Evolutionary conservation across 2,113 vertebrate genomes (phyloP).

Genomic region (Butorides virescens): DNA sequence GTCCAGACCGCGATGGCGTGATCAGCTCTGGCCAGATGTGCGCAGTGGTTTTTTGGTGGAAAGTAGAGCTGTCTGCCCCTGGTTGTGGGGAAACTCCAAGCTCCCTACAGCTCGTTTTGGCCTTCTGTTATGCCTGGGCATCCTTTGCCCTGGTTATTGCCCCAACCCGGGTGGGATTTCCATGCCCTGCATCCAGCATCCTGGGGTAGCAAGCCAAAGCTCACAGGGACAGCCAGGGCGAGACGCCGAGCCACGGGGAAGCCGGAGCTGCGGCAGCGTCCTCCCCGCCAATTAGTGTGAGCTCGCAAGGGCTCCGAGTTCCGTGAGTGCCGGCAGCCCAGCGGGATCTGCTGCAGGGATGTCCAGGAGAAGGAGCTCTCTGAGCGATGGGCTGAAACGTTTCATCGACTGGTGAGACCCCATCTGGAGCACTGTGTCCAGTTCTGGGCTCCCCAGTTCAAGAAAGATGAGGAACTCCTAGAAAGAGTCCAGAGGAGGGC

Average conservation of each 20-base stretch:
- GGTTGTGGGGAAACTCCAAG: too few species aligned
- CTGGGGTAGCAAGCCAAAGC: fast-evolving
- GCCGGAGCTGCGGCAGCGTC: fast-evolving
- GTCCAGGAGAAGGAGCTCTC: background rate
- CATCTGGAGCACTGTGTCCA: too few species aligned
- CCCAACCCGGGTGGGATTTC: background rate
- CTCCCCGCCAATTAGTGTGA: background rate
- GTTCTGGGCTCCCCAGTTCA: too few species aligned
- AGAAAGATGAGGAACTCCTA: too few species aligned
- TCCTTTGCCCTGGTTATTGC: background rate
- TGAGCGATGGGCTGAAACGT: background rate
- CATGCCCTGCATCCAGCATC: background rate
- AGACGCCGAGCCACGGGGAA: fast-evolving
- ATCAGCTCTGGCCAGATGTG: background rate
- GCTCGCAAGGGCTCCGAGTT: background rate
- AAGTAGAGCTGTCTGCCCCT: background rate
- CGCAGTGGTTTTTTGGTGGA: background rate
- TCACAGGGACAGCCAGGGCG: background rate
- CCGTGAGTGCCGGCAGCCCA: background rate
- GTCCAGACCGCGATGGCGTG: fast-evolving
- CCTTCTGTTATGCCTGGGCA: background rate
- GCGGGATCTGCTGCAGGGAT: background rate
- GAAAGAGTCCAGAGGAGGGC: too few species aligned
- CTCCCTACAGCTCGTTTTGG: background rate
- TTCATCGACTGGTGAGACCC: too few species aligned